phyloP scores from a whole-genome alignment of 1,140 invertebrate species.

The Spodoptera frugiperda region DNA sequence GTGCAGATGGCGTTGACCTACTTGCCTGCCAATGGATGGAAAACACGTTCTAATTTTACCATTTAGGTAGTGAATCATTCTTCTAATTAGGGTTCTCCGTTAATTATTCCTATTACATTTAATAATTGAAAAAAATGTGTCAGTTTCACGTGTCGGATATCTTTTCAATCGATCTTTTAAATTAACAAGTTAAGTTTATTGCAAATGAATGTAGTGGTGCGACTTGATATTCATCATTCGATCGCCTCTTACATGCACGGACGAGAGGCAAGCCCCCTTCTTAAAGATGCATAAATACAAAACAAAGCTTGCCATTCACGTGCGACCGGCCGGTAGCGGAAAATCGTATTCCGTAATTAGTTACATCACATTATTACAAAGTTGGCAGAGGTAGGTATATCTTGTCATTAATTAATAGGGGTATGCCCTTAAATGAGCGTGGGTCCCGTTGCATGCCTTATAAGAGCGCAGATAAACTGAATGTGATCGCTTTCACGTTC shows the following conservation, averaged over 20 bases:
- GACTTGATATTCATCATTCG: conserved; percentile 31
- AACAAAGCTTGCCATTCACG: conserved; percentile 35
- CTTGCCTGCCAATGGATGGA: too few species aligned
- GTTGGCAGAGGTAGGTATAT: not conserved
- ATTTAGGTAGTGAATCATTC: too few species aligned
- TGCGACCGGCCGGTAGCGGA: conserved; percentile 29
- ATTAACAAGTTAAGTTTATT: conserved; percentile 14
- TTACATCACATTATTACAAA: conserved; percentile 35
- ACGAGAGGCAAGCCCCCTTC: conserved; percentile 32
- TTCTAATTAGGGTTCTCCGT: too few species aligned
- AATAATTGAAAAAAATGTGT: not conserved
- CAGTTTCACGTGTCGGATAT: not conserved
- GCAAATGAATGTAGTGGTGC: not conserved
- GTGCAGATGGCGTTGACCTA: not conserved
- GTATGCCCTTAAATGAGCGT: conserved; percentile 18
- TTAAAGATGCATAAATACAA: conserved; percentile 39
- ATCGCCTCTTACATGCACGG: not conserved
- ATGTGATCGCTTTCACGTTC: conserved; percentile 29
- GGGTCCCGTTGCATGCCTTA: conserved; percentile 37
- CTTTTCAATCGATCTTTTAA: conserved; percentile 6
- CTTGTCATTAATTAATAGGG: conserved; percentile 30
- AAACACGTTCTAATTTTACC: too few species aligned
- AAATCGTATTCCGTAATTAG: conserved; percentile 38
- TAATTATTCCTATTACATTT: not conserved
- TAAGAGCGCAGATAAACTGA: conserved; percentile 23